These are phyloP conservation scores for Neodiprion fabricii DNA, from an alignment of 1,140 invertebrate genomes.

Conservation along the genomic window DNA sequence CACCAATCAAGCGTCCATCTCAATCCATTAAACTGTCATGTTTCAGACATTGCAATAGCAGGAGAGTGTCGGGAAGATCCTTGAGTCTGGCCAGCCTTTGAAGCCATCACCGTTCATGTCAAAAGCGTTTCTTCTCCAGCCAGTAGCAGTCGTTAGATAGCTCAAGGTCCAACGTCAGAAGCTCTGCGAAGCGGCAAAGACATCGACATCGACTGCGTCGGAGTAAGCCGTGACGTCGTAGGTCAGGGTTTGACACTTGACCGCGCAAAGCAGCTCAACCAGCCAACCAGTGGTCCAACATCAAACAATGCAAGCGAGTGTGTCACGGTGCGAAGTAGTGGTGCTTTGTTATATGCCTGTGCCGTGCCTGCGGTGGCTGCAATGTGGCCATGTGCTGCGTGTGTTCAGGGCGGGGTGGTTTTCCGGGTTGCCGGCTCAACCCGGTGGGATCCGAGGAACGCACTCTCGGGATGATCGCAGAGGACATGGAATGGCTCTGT, in stretches of 20 bases:
- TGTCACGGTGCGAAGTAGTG: constrained; percentile 20
- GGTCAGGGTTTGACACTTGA: too few relatives aligned
- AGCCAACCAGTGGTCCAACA: constrained; percentile 38
- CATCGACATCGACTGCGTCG: too few relatives aligned
- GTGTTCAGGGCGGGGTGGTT: constrained; percentile 49
- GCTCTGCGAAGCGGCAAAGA: too few relatives aligned
- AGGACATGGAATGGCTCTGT: constrained; percentile 58
- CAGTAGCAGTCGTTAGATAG: neutral
- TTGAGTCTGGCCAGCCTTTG: neutral
- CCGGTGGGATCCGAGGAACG: constrained; percentile 27
- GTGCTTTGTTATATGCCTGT: constrained; percentile 41
- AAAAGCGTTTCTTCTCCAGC: neutral
- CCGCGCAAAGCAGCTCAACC: too few relatives aligned
- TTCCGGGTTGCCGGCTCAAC: constrained; percentile 33
- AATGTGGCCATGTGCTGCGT: constrained; percentile 29
- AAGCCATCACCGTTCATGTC: neutral
- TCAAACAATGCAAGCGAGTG: constrained; percentile 57
- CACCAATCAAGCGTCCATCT: neutral
- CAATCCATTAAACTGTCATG: neutral
- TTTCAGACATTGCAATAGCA: neutral
- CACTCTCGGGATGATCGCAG: constrained; percentile 47
- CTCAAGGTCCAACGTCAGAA: neutral
- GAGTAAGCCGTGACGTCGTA: too few relatives aligned
- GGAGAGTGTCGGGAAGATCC: neutral
- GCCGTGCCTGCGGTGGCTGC: constrained; percentile 24